Evolutionary conservation across 2,888 invertebrate species (phyloP).

Genomic region (Troilus luridus): DNA sequence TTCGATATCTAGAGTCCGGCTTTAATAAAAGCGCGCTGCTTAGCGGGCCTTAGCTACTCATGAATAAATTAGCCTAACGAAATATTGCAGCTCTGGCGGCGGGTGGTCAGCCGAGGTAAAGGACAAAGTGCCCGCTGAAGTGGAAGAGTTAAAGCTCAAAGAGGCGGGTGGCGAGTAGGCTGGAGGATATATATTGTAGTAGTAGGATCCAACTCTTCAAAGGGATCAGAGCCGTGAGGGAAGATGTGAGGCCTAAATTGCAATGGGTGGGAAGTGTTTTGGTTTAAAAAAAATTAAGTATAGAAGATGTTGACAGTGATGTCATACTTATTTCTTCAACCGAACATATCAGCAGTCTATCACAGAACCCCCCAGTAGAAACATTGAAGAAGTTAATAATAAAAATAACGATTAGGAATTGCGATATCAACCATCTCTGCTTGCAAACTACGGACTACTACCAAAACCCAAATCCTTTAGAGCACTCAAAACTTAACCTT

Average conservation of each 20-base stretch:
- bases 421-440: no score
- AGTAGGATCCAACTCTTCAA: neutral
- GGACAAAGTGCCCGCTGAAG: neutral
- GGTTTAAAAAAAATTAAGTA: no score
- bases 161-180: neutral
- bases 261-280: neutral
- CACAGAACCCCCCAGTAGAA: no score
- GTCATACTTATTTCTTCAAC: no score
- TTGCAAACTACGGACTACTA: no score
- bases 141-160: neutral
- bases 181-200: neutral
- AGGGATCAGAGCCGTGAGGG: neutral
- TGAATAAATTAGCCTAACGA: slow-evolving; percentile 29
- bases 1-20: neutral
- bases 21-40: neutral
- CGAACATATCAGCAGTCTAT: no score
- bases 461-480: no score
- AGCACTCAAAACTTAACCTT: no score
- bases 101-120: neutral
- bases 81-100: neutral
- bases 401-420: no score
- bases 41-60: neutral
- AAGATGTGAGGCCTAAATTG: neutral
- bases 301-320: no score
- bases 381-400: no score